These are phyloP conservation scores for Drosophila nannoptera DNA, from an alignment of 1,140 invertebrate genomes.

Conservation along the genomic window DNA sequence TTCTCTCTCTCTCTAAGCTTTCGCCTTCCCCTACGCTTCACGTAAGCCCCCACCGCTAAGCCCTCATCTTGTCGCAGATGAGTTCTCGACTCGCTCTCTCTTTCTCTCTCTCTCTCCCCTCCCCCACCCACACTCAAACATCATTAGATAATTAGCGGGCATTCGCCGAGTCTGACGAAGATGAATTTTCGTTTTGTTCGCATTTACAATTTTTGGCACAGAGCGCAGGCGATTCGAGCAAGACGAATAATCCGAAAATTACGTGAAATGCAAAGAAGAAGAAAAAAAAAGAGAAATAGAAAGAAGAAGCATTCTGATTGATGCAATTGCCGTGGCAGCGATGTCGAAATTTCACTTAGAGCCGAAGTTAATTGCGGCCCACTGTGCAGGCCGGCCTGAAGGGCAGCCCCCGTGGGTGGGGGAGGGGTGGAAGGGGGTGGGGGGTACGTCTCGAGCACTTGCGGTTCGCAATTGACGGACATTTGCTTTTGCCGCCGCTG, in stretches of 20 bases:
- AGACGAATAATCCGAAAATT: slow-evolving; percentile 13
- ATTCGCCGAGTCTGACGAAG: slow-evolving; percentile 38
- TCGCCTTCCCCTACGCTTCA: no score
- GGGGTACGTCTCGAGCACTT: slow-evolving; percentile 49
- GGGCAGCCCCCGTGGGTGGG: no score
- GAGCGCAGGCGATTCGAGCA: slow-evolving; percentile 4
- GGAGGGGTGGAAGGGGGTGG: no score
- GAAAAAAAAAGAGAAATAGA: slow-evolving; percentile 1
- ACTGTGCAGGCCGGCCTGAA: no score
- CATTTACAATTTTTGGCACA: slow-evolving; percentile 21
- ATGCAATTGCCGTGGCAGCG: no score
- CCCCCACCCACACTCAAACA: neutral
- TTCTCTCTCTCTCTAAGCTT: no score
- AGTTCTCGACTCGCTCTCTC: no score
- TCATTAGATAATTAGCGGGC: slow-evolving; percentile 19
- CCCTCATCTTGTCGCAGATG: no score
- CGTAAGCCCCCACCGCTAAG: no score
- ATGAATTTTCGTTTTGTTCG: slow-evolving; percentile 49
- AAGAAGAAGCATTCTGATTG: no score
- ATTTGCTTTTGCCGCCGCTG: slow-evolving; percentile 57
- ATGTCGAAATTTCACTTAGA: no score
- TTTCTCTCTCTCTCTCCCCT: neutral
- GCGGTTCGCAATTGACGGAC: slow-evolving; percentile 66
- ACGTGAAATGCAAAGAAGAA: slow-evolving; percentile 3
- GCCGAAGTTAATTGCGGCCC: no score